Evolutionary conservation across 64 coral and sea anemone genomes (phyloP), one percentile per base, ranked within the genome.

Genomic region (Hydrozoanthus tunicans): DNA sequence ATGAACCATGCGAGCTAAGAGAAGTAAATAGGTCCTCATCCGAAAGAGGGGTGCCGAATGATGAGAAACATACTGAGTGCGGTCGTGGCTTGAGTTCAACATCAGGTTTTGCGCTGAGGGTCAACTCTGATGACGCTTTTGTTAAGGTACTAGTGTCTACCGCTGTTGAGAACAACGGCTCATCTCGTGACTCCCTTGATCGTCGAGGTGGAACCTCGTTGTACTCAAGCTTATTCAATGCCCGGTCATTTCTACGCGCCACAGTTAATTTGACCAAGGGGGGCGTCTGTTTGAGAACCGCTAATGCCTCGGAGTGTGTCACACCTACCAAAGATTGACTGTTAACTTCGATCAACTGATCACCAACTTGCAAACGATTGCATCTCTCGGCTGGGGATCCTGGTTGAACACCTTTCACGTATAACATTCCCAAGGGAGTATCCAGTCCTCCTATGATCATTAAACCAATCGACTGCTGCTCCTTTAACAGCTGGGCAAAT

Each of bases 391-490:
- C 96, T 17, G 96, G 96, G 13, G 94, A 81, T 20, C 66, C 90
- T 23, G 96, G 94, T 77, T 95, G 94, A 64, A 98, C 95, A n/a
- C 93, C 81, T 70, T 98, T 98, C 51, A 98, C 95, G 64, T 98
- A 98, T 4, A 98, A 90, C 96, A 95, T 98, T 66, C 96, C 96
- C 10, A 98, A 89, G 2, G 94, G 92, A 17, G 96, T 98, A 83
- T 98, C 96, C 53, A 95, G 77, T 51, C 96, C 96, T 23, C 96
- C 96, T 63, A 95, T 95, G 66, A 98, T 79, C 85, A 98, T 95
- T 17, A 98, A 79, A 78, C 96, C 96, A 61, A 98, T 95, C 3
- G 93, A 95, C 43, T 95, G 86, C 27, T 98, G 93, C 84, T 98
- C 94, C 66, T 98, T 98, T 25, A 98, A 78, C 51, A 98, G 78